phyloP scores from a whole-genome alignment of 2,113 vertebrate species.

The Corythaeola cristata region DNA sequence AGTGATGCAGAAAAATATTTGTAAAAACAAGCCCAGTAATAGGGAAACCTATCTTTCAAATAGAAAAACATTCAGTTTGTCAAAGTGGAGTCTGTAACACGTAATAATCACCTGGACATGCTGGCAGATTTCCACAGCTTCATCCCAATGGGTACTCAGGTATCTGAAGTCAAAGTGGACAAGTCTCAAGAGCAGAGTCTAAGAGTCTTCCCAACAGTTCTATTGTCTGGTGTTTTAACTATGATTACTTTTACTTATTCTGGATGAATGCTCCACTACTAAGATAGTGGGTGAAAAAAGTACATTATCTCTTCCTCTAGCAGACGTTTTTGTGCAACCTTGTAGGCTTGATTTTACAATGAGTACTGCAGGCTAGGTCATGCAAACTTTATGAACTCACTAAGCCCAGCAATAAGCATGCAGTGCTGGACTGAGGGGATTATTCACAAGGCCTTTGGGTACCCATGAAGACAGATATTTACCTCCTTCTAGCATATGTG shows the following conservation, averaged over 20 bases:
- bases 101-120: neutral
- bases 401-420: neutral
- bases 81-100: neutral
- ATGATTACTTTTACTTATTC: neutral
- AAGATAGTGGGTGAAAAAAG: neutral
- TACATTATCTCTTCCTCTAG: neutral
- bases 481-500: neutral
- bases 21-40: neutral
- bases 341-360: neutral
- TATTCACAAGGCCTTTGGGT: neutral
- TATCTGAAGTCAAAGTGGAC: neutral
- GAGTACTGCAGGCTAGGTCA: neutral
- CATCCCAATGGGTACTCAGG: neutral
- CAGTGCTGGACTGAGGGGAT: neutral
- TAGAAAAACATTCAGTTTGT: neutral
- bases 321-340: neutral
- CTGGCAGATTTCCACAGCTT: neutral
- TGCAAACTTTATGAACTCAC: neutral
- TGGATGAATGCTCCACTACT: neutral
- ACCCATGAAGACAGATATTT: neutral
- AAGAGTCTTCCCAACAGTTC: neutral
- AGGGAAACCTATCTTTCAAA: neutral
- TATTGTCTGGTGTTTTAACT: neutral
- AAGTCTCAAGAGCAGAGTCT: neutral
- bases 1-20: neutral